These are phyloP conservation scores for Myrmophylax atrothorax DNA, from an alignment of 2,113 vertebrate species.

Conservation along the genomic window DNA sequence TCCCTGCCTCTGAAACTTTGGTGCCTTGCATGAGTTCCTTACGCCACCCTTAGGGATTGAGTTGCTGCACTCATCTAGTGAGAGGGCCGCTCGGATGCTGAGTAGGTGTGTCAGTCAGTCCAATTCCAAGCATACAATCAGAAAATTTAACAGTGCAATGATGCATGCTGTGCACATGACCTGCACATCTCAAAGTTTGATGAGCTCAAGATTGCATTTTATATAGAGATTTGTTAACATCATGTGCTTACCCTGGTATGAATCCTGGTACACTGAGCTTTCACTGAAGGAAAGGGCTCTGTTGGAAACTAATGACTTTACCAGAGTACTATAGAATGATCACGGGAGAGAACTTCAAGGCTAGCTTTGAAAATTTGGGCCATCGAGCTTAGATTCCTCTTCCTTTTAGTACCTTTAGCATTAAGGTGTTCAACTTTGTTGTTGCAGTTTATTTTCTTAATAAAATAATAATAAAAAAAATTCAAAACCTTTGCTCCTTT, in stretches of 20 bases:
- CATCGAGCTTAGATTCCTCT: not conserved
- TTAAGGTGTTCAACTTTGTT: not conserved
- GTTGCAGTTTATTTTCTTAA: not conserved
- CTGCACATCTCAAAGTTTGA: not conserved
- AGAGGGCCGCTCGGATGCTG: not conserved
- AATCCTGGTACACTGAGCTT: not conserved
- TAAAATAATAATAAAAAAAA: not conserved
- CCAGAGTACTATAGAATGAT: not conserved
- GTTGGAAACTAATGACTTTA: not conserved
- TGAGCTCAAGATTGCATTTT: not conserved
- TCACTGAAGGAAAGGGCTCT: not conserved
- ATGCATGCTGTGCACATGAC: not conserved
- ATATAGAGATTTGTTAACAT: not conserved
- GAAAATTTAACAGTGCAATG: not conserved
- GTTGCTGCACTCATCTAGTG: not conserved
- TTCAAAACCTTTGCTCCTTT: not conserved
- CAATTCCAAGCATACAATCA: not conserved
- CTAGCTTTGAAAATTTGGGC: not conserved
- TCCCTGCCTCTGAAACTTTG: not conserved
- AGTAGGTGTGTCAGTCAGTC: not conserved
- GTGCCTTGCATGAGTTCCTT: not conserved
- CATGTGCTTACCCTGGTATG: not conserved
- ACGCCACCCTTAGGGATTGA: too few species aligned
- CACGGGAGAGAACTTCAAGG: not conserved
- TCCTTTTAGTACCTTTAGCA: not conserved